Base-by-base conservation (phyloP, 2,888 invertebrate genomes). In the Athalia rosae region DNA sequence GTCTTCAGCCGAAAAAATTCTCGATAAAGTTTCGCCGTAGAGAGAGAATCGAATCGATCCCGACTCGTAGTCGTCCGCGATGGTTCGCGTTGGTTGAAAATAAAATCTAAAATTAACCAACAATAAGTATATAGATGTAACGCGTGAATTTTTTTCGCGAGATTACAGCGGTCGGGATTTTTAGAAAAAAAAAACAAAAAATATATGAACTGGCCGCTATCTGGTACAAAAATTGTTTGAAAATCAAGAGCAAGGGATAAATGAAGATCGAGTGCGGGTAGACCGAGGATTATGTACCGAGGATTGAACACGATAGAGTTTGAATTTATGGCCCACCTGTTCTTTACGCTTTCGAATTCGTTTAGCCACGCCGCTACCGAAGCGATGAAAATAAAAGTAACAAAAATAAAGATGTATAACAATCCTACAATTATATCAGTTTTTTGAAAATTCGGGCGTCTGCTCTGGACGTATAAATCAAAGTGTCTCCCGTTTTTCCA, bases 251-350 rank as follows among this genome's bases (percentile, higher is more conserved):
- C 28, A 28, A 50, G 48, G 48, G 47, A 62, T 74, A 74, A 74
- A 61, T 48, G 74, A 74, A 74, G 74, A 71, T 74, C 74, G 48
- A 74, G 61, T 61, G 74, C 48, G 13, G 74, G 9, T 74, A 74
- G 61, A 74, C 50, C 74, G 62, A 45, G 74, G 74, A 59, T 74
- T 71, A 71, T 71, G 71, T 74, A 74, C 74, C 47, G 62, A 74
- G 48, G 74, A 74, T 74, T 62, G 28, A 74, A 74, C 74, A 50
- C 48, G 74, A 61, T 48, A 61, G 13, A 58, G 43, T 45, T 4
- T 8, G 61, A 74, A 74, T 74, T 74, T 62, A 74, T 74, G 48
- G n/a, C 74, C 74, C 74, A 74, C 74, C 74, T 74, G 74, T 74
- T 74, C 74, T 74, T 62, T 61, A 48, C 62, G 61, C 74, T 74